Evolutionary conservation across 1,140 invertebrate species (phyloP), one percentile per base, ranked within the genome.

Genomic region (Drosophila parvula): DNA sequence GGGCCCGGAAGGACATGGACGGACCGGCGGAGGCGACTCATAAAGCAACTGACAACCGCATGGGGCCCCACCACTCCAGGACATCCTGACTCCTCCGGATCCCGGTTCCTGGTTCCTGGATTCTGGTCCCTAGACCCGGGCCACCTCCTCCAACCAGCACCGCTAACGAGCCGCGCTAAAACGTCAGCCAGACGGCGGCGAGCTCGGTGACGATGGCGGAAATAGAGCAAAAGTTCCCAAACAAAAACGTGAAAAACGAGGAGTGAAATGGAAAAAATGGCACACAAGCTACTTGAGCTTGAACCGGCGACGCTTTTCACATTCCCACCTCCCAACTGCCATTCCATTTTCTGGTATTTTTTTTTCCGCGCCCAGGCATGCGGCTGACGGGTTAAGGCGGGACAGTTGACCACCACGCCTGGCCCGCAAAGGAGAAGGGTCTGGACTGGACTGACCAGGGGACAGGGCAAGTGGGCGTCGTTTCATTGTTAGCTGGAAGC

Each of bases 311-410:
- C 75, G 64, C 50, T 62, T 58, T 58, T 77, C 53, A 77, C 60
- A 64, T 57, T 50, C 27, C 61, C 61, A 43, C 41, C 18, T 27
- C 41, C 41, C 64, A 30, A 38, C 22, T 43, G 28, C 51, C 48
- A 41, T 53, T n/a, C 22, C 30, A 36, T 30, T 56, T 64, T 36
- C 57, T 40, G 14, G 53, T 14, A 47, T 55, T 64, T 79, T 69
- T 79, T 69, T 69, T 79, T 88, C 67, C 61, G 59, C 62, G 60
- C 16, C 55, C 53, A 45, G 45, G 68, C 81, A 74, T 81, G 82
- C 64, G 82, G 82, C 76, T 85, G 81, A 85, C 82, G 82, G 82
- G 82, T 86, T 86, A 86, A 86, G 82, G 81, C 82, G 78, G 82
- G 74, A 81, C 82, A 86, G 60, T 84, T 85, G 81, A 81, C 81